Base-by-base conservation (phyloP, 2,888 invertebrate genomes). In the Boloria euphrosyne region DNA sequence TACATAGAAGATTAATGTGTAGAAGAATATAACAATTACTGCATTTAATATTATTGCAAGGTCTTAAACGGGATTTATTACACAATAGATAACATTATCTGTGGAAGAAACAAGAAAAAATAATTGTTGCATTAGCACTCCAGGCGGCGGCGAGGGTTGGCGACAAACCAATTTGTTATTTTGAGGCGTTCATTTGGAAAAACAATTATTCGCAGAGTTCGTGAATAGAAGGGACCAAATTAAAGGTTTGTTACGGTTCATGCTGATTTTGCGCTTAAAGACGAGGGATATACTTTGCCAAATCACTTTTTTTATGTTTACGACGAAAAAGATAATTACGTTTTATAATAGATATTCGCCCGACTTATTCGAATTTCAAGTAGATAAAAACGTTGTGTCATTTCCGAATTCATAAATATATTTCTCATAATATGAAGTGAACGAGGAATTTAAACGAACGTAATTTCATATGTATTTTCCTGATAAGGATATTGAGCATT, bases 171-270 rank as follows among this genome's bases (percentile, higher is more conserved):
- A 89, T 89, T 90, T 89, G 90, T 90, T 91, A 90, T 89, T 90
- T 90, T 85, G 89, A 86, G 82, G 84, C 87, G 84, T 83, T 87
- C 90, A 85, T 82, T 87, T 81, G 89, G 89, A 90, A 91, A 89
- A 90, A 89, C 88, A 89, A 90, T 90, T 83, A 85, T 74, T 76
- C 73, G 67, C 73, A 74, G 80, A 81, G 77, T 73, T 80, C 79
- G 80, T 78, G 82, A 85, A 85, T 84, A 79, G 83, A 85, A 84
- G 85, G 86, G 85, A 83, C 83, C 75, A 78, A 86, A 87, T 88
- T 86, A 85, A 85, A 85, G 85, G 84, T 89, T 87, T 81, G 83
- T 78, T 78, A 79, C 81, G 79, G 80, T 86, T 83, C 82, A 83
- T 78, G 81, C 79, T 80, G 80, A 80, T 81, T 83, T 80, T 72